A percentile compares a stretch with the other conserved stretches of the same genome.
These are phyloP conservation scores for Sebastes matsubarae DNA, from an alignment of 2,797 vertebrate species.

Conservation along the genomic window DNA sequence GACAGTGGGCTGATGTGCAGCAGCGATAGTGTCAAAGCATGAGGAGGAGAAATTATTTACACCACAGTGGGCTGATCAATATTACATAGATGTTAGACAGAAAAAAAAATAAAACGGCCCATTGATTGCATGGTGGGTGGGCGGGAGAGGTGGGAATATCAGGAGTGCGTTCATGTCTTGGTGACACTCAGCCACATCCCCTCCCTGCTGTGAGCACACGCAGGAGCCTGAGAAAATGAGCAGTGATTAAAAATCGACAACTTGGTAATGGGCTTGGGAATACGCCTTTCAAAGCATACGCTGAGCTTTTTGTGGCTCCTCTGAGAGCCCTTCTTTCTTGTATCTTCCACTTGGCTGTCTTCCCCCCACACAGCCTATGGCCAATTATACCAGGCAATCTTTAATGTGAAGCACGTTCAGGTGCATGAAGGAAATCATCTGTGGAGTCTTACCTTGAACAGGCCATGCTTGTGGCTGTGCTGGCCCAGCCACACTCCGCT, in stretches of 20 bases:
- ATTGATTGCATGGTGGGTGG: slow-evolving; percentile 50
- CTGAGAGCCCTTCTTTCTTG: slow-evolving; percentile 10
- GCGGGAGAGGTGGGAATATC: slow-evolving; percentile 31
- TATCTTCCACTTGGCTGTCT: slow-evolving; percentile 11
- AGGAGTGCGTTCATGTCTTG: slow-evolving; percentile 10
- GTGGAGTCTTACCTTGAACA: slow-evolving; percentile 91
- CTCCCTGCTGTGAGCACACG: slow-evolving; percentile 27
- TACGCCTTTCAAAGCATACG: slow-evolving; percentile 24
- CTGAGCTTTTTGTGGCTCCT: slow-evolving; percentile 20
- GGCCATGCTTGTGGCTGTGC: slow-evolving; percentile 92
- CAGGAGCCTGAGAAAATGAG: slow-evolving; percentile 49
- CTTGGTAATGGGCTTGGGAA: slow-evolving; percentile 36
- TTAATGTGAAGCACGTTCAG: slow-evolving; percentile 26
- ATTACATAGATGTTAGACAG: slow-evolving; percentile 17
- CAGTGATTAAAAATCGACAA: slow-evolving; percentile 59
- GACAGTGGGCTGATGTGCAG: neutral
- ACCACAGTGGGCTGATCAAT: slow-evolving; percentile 52
- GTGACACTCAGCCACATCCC: neutral
- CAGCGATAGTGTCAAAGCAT: slow-evolving; percentile 24
- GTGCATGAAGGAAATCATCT: neutral
- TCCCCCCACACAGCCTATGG: neutral
- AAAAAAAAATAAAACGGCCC: slow-evolving; percentile 26
- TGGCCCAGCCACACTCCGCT: slow-evolving; percentile 96
- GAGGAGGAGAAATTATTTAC: slow-evolving; percentile 36
- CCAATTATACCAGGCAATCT: slow-evolving; percentile 29